phyloP scores from a whole-genome alignment of 2,113 vertebrate genomes.

The Perca flavescens region DNA sequence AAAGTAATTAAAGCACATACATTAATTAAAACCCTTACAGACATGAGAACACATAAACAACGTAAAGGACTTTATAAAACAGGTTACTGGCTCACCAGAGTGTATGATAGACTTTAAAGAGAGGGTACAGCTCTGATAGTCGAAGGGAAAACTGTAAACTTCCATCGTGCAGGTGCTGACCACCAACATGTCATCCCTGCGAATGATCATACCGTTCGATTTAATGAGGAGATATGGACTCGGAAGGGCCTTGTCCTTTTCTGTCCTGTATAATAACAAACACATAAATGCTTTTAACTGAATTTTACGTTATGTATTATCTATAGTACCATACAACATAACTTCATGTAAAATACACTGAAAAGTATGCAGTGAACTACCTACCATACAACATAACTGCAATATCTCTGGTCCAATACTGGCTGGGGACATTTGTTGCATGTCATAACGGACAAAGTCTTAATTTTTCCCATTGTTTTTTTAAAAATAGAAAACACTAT shows the following conservation, averaged over 20 bases:
- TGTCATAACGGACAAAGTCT: background rate
- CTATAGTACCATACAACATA: background rate
- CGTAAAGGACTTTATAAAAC: background rate
- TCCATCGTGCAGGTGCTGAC: constrained; percentile 76
- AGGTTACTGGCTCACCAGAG: constrained; percentile 43
- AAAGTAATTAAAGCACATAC: background rate
- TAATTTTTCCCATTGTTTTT: too few species aligned
- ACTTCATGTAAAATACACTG: background rate
- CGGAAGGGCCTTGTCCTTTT: constrained; percentile 56
- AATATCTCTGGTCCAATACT: background rate
- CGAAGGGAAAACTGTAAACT: constrained; percentile 76
- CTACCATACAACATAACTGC: background rate
- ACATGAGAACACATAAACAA: background rate
- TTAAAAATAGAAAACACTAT: too few species aligned
- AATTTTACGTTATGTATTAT: background rate
- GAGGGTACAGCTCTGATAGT: constrained; percentile 75
- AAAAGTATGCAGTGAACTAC: background rate
- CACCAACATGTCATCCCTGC: constrained; percentile 58
- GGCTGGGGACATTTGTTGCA: background rate
- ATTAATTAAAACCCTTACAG: background rate
- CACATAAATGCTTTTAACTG: background rate
- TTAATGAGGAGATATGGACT: constrained; percentile 48
- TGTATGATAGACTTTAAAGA: constrained; percentile 68
- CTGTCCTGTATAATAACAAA: constrained; percentile 60
- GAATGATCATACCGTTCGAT: fast-evolving